phyloP scores from a whole-genome alignment of 2,797 vertebrate species.

The Urophycis tenuis region DNA sequence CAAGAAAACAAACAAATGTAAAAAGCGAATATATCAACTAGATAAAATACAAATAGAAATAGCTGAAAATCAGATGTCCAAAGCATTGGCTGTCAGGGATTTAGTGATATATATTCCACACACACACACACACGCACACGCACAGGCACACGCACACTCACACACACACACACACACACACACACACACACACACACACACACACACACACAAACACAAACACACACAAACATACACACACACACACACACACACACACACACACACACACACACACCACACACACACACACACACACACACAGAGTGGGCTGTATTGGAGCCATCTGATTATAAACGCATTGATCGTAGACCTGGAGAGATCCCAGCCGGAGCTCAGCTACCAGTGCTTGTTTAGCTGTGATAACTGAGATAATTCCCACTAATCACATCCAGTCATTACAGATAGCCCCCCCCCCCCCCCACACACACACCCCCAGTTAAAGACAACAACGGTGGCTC shows the following conservation, averaged over 20 bases:
- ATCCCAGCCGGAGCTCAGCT: constrained; percentile 57
- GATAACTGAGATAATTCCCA: constrained; percentile 84
- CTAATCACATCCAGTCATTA: constrained; percentile 84
- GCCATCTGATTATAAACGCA: constrained; percentile 25
- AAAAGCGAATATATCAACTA: not conserved
- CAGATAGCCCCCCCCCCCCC: constrained; percentile 24
- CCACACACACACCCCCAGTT: constrained; percentile 65
- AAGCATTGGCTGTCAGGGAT: not conserved
- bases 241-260: not conserved
- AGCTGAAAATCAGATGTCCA: not conserved
- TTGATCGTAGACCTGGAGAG: constrained; percentile 71
- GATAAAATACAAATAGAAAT: not conserved
- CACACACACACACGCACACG: no score
- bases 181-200: no score
- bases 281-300: constrained; percentile 1
- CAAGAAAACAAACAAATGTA: no score
- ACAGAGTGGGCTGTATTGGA: not conserved
- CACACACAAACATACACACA: not conserved
- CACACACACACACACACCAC: not conserved
- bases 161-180: no score
- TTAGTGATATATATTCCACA: not conserved
- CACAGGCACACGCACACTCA: no score
- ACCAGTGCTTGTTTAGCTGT: constrained; percentile 69
- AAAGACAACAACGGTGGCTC: constrained; percentile 63
- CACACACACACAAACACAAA: not conserved